These are phyloP conservation scores for Vulpes ferrilata DNA, from an alignment of 2,113 vertebrate genomes.

Conservation along the genomic window DNA sequence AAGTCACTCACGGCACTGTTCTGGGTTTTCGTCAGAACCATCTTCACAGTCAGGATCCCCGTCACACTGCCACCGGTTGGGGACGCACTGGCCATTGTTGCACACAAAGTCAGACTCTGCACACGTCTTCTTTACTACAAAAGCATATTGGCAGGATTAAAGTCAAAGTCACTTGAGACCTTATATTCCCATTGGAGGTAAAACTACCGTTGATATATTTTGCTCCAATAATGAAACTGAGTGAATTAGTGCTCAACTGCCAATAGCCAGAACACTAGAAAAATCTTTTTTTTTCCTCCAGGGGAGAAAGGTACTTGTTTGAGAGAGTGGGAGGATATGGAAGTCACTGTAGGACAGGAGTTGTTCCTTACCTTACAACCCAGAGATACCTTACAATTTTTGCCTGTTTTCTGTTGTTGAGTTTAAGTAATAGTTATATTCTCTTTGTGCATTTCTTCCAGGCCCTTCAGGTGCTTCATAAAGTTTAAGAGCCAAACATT, in stretches of 20 bases:
- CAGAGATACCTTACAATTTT: not conserved
- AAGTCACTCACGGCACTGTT: conserved; percentile 94
- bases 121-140: conserved; percentile 95
- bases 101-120: conserved; percentile 94
- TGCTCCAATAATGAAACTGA: not conserved
- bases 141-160: conserved; percentile 25
- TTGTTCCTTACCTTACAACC: not conserved
- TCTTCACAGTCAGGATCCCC: conserved; percentile 98
- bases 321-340: not conserved
- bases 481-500: not conserved
- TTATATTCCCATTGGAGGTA: not conserved
- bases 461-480: not conserved
- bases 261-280: not conserved
- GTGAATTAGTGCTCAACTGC: not conserved
- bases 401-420: not conserved
- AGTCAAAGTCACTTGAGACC: not conserved
- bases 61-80: conserved; percentile 97
- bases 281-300: not conserved
- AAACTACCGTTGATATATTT: not conserved
- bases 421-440: not conserved
- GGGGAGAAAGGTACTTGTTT: not conserved
- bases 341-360: not conserved
- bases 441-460: conserved; percentile 6
- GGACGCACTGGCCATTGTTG: conserved; percentile 95
- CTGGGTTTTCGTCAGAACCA: conserved; percentile 94